Evolutionary conservation across 2,113 vertebrate genomes (phyloP).

Genomic region (Oryzias woworae): DNA sequence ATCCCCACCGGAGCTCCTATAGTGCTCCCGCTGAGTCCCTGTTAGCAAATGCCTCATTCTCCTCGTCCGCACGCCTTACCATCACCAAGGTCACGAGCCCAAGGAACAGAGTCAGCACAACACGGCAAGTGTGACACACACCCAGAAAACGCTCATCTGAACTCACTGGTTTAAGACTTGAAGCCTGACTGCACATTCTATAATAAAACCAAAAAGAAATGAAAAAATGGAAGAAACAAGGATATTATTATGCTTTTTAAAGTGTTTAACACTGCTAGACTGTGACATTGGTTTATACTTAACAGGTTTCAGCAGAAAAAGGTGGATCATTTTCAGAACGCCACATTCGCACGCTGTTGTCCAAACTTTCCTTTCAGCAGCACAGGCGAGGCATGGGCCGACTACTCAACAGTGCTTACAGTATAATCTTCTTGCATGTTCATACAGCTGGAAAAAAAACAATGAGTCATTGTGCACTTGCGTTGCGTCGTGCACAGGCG

Average conservation of each 20-base stretch:
- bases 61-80: slow-evolving; percentile 50
- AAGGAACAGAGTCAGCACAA: slow-evolving; percentile 41
- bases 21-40: slow-evolving; percentile 31
- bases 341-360: background rate
- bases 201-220: background rate
- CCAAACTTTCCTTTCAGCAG: slow-evolving; percentile 23
- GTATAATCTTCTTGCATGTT: slow-evolving; percentile 47
- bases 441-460: slow-evolving; percentile 25
- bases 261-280: slow-evolving; percentile 3
- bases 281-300: slow-evolving; percentile 14
- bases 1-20: slow-evolving; percentile 29
- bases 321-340: slow-evolving; percentile 11
- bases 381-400: slow-evolving; percentile 28
- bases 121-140: slow-evolving; percentile 4
- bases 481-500: background rate
- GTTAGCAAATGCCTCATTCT: slow-evolving; percentile 62
- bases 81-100: slow-evolving; percentile 61
- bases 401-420: slow-evolving; percentile 38
- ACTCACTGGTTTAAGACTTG: background rate
- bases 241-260: background rate
- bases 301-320: slow-evolving; percentile 19
- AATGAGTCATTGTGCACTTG: slow-evolving; percentile 27
- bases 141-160: slow-evolving; percentile 4
- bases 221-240: background rate
- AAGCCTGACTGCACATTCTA: background rate